Evolutionary conservation across 2,888 invertebrate species (phyloP).

Genomic region (Coleophora deauratella): DNA sequence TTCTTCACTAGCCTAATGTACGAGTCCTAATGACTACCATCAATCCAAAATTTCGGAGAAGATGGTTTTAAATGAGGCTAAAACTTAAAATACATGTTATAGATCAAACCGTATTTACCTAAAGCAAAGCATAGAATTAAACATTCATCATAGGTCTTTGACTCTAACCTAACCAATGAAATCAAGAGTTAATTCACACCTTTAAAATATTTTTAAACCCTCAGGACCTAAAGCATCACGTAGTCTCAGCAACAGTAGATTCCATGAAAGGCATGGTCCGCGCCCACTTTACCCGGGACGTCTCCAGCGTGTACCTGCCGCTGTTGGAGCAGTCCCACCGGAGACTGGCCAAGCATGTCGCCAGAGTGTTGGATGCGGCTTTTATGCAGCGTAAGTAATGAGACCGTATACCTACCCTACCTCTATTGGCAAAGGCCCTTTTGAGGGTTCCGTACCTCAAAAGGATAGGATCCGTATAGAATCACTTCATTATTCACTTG

Average conservation of each 20-base stretch:
- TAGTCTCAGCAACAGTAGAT: conserved; percentile 39
- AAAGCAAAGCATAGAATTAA: too few relatives aligned
- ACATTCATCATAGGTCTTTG: too few relatives aligned
- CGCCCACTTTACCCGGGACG: conserved; percentile 32
- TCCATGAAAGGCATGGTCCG: conserved; percentile 36
- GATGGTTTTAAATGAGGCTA: too few relatives aligned
- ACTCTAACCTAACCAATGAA: too few relatives aligned
- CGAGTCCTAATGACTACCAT: too few relatives aligned
- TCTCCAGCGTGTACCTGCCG: conserved; percentile 39
- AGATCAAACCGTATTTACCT: too few relatives aligned
- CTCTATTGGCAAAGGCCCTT: background rate
- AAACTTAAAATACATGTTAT: too few relatives aligned
- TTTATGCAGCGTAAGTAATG: conserved; percentile 37
- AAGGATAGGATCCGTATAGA: background rate
- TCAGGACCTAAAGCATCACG: conserved; percentile 41
- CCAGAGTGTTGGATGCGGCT: conserved; percentile 35
- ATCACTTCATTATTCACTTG: background rate
- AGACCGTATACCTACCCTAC: background rate
- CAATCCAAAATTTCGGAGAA: too few relatives aligned
- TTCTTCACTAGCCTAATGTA: too few relatives aligned
- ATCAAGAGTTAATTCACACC: too few relatives aligned
- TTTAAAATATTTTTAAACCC: background rate
- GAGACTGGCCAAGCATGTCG: conserved; percentile 34
- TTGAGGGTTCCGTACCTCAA: background rate
- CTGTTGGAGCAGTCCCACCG: conserved; percentile 42